These are phyloP conservation scores for Sapayoa aenigma DNA, from an alignment of 2,113 vertebrate genomes.

Conservation along the genomic window DNA sequence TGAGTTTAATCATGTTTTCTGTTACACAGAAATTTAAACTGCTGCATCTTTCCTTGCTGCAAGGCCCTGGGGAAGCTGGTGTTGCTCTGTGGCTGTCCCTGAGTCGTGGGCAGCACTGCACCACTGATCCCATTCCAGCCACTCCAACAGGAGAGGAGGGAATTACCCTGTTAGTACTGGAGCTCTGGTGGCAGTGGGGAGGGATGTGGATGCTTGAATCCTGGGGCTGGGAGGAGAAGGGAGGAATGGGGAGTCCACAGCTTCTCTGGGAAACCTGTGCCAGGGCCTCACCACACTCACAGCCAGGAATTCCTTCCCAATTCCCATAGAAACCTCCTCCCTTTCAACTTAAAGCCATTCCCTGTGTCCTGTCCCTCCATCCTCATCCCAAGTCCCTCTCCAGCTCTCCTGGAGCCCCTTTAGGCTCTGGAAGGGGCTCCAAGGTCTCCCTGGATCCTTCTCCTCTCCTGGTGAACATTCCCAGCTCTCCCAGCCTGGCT, in stretches of 20 bases:
- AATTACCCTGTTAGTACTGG: accelerated
- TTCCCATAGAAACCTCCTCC: no score
- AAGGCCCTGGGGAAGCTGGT: neutral
- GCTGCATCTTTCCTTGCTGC: neutral
- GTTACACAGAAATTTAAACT: neutral
- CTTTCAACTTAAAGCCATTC: no score
- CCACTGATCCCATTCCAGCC: neutral
- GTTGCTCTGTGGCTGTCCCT: neutral
- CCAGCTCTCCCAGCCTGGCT: neutral
- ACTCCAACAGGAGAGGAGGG: neutral
- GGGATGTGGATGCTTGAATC: neutral
- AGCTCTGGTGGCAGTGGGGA: neutral
- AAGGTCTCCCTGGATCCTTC: neutral
- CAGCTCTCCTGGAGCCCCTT: neutral
- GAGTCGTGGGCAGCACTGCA: neutral
- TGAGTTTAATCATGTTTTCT: neutral
- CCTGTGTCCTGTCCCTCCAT: neutral
- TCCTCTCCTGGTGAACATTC: neutral
- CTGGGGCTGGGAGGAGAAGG: neutral
- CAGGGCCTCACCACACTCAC: neutral
- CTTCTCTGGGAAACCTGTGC: neutral
- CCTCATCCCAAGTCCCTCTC: neutral
- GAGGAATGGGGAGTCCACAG: neutral
- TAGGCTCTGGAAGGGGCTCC: neutral
- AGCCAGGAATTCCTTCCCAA: neutral